Conservation (phyloP, 2,888 invertebrate species). For the Dolichomitus sp. region DNA sequence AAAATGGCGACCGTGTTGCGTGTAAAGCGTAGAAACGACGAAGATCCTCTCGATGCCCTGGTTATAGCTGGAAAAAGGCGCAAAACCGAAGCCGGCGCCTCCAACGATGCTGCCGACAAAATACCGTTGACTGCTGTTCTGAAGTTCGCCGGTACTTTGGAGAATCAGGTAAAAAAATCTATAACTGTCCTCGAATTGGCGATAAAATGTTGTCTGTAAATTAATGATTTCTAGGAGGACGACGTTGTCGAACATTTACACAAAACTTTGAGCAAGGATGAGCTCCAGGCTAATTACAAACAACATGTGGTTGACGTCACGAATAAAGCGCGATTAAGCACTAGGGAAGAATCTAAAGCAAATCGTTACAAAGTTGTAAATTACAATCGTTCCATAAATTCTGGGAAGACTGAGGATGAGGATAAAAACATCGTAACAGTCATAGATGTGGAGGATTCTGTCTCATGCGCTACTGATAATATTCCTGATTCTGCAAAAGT, state of each 20-base stretch:
- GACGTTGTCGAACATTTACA: slow-evolving; percentile 76
- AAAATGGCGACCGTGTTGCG: slow-evolving; percentile 90
- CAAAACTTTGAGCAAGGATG: slow-evolving; percentile 86
- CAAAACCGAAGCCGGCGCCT: slow-evolving; percentile 87
- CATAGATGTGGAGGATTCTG: slow-evolving; percentile 88
- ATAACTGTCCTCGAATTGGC: slow-evolving; percentile 72
- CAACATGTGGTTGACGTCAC: slow-evolving; percentile 86
- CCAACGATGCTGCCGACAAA: slow-evolving; percentile 81
- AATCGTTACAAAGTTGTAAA: slow-evolving; percentile 89
- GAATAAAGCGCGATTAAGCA: slow-evolving; percentile 86
- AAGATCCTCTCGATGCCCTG: slow-evolving; percentile 91
- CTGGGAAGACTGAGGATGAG: slow-evolving; percentile 69
- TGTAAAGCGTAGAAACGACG: slow-evolving; percentile 91
- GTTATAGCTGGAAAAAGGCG: slow-evolving; percentile 91
- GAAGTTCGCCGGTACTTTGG: slow-evolving; percentile 92
- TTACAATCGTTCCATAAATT: slow-evolving; percentile 87
- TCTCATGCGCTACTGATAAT: slow-evolving; percentile 45
- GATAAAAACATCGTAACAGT: slow-evolving; percentile 86
- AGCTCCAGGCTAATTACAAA: slow-evolving; percentile 87
- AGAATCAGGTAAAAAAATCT: slow-evolving; percentile 88
- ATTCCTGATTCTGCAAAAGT: slow-evolving; percentile 59
- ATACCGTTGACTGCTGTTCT: slow-evolving; percentile 88
- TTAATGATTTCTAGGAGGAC: slow-evolving; percentile 83
- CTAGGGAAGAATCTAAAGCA: slow-evolving; percentile 86
- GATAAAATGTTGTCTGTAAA: slow-evolving; percentile 82